These are phyloP conservation scores for Hypomesus transpacificus DNA, from an alignment of 2,113 vertebrate species.

Conservation along the genomic window DNA sequence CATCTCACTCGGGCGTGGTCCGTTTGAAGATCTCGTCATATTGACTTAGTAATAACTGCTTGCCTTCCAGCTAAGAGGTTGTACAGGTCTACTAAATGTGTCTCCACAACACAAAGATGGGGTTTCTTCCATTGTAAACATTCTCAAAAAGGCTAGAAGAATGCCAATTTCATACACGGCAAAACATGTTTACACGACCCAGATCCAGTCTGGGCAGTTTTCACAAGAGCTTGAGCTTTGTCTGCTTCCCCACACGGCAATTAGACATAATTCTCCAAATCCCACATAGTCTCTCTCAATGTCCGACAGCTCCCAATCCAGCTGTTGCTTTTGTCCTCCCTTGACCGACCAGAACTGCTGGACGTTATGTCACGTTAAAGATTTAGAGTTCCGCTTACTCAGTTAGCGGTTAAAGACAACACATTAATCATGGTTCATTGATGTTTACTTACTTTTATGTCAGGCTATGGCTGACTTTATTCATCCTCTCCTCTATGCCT, in stretches of 20 bases:
- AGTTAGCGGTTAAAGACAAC: no score
- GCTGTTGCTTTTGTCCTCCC: conserved; percentile 22
- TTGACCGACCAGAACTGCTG: neutral
- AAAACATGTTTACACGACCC: neutral
- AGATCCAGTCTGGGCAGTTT: neutral
- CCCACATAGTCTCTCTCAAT: conserved; percentile 1
- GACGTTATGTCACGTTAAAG: neutral
- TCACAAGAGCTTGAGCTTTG: conserved; percentile 6
- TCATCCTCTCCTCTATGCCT: conserved; percentile 19
- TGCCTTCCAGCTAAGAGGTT: conserved; percentile 13
- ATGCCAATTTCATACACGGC: conserved; percentile 1
- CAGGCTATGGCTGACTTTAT: conserved; percentile 6
- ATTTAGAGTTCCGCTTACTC: neutral
- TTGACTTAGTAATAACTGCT: conserved; percentile 9
- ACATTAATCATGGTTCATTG: conserved; percentile 16
- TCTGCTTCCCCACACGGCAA: conserved; percentile 17
- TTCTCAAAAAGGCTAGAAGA: conserved; percentile 21
- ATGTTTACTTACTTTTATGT: conserved; percentile 6
- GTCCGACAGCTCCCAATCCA: conserved; percentile 9
- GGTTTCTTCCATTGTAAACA: conserved; percentile 21
- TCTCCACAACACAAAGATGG: conserved; percentile 6
- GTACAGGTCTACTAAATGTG: conserved; percentile 6
- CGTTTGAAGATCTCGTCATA: conserved; percentile 6
- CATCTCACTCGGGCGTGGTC: neutral
- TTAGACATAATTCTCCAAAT: conserved; percentile 21